Percentiles rank a stretch among this genome's conserved stretches.
phyloP scores from a whole-genome alignment of 2,797 vertebrate species.

The Scleropages formosus region DNA sequence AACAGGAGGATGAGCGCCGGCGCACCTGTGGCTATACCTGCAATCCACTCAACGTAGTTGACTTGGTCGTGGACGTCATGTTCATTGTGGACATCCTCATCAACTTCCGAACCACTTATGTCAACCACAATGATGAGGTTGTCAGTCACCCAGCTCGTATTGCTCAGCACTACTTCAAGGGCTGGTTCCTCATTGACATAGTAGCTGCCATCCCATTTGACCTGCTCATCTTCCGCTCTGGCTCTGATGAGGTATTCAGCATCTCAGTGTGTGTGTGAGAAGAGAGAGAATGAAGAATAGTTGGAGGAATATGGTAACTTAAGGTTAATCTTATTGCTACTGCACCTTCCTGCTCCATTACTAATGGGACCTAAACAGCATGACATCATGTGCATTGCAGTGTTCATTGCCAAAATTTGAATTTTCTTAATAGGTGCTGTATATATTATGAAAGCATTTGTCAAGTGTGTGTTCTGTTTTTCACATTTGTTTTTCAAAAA shows the following conservation, averaged over 20 bases:
- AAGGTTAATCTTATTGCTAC: no score
- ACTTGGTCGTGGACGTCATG: slow-evolving; percentile 98
- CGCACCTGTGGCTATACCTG: slow-evolving; percentile 90
- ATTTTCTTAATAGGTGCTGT: no score
- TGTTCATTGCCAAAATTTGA: no score
- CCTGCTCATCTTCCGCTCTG: slow-evolving; percentile 91
- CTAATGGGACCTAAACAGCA: no score
- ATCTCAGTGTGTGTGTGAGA: no score
- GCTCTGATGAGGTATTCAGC: slow-evolving; percentile 86
- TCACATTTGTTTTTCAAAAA: no score
- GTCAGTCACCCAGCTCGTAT: slow-evolving; percentile 93
- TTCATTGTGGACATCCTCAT: slow-evolving; percentile 97
- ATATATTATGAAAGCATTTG: no score
- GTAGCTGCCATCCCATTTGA: slow-evolving; percentile 98
- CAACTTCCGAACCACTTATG: slow-evolving; percentile 98
- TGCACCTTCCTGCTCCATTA: no score
- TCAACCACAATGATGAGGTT: slow-evolving; percentile 95
- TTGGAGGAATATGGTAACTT: no score
- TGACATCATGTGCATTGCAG: no score
- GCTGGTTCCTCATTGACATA: slow-evolving; percentile 99
- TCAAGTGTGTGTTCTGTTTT: no score
- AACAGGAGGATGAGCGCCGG: slow-evolving; percentile 82
- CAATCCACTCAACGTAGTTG: slow-evolving; percentile 91
- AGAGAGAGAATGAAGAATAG: no score
- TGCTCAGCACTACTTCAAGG: slow-evolving; percentile 96